Conservation (phyloP, 2,797 vertebrate genomes). For the Phataginus tetradactyla region DNA sequence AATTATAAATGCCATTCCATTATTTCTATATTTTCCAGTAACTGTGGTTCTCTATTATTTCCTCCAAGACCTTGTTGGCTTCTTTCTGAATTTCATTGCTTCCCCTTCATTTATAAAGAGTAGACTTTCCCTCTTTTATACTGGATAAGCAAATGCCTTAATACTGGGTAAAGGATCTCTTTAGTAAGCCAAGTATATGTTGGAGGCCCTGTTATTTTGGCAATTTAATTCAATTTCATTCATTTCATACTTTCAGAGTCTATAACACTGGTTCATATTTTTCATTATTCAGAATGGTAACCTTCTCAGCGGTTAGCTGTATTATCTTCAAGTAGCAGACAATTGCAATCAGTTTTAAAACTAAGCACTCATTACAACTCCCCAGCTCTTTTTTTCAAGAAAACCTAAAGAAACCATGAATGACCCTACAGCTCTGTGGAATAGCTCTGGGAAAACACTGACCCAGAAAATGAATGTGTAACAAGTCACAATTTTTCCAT, state of each 20-base stretch:
- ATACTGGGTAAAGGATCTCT: not conserved
- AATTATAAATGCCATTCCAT: not conserved
- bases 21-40: not conserved
- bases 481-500: constrained; percentile 65
- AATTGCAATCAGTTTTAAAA: constrained; percentile 22
- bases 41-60: not conserved
- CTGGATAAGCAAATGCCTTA: not conserved
- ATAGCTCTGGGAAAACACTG: constrained; percentile 64
- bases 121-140: not conserved
- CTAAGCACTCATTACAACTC: not conserved
- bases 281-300: not conserved
- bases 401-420: not conserved
- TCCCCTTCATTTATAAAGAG: not conserved
- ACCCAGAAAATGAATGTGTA: constrained; percentile 57
- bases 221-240: constrained; percentile 33
- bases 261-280: not conserved
- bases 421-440: not conserved
- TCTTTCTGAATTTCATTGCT: not conserved
- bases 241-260: not conserved
- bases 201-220: not conserved
- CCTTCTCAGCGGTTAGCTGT: not conserved
- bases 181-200: constrained; percentile 4
- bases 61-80: not conserved
- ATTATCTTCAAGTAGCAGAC: constrained; percentile 19
- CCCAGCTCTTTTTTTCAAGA: not conserved